Percentiles rank a stretch among this genome's conserved stretches.
phyloP scores from a whole-genome alignment of 2,888 invertebrate genomes.

The Gymnoscelis rufifasciata region DNA sequence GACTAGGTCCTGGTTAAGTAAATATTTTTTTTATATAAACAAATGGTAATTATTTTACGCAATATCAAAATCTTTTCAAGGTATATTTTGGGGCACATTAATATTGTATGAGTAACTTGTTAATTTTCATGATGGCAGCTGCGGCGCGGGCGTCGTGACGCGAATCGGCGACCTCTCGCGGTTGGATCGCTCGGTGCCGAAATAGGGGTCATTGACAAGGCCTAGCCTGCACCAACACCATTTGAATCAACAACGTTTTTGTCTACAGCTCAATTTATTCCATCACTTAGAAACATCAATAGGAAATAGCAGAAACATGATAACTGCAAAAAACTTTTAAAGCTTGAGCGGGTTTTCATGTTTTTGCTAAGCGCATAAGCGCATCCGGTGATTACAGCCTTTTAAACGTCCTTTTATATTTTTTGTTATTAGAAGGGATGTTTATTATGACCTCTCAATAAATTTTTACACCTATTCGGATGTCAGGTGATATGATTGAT shows the following conservation, averaged over 20 bases:
- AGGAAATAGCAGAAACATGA: constrained; percentile 33
- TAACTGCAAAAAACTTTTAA: constrained; percentile 31
- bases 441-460: constrained; percentile 33
- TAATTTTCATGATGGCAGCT: constrained; percentile 27
- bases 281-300: constrained; percentile 29
- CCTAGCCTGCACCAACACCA: constrained; percentile 58
- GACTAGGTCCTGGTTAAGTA: too few relatives aligned
- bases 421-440: constrained; percentile 21
- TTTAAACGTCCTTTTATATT: constrained; percentile 16
- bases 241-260: constrained; percentile 43
- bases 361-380: constrained; percentile 36
- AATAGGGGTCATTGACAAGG: constrained; percentile 78
- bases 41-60: too few relatives aligned
- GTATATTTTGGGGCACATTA: constrained; percentile 18
- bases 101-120: constrained; percentile 24
- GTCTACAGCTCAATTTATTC: constrained; percentile 33
- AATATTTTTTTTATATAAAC: too few relatives aligned
- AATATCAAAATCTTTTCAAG: constrained; percentile 1
- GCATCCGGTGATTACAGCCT: constrained; percentile 29
- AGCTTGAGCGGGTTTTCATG: constrained; percentile 36
- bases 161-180: constrained; percentile 59
- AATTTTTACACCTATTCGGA: constrained; percentile 31
- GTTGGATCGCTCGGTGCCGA: constrained; percentile 62
- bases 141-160: constrained; percentile 38
- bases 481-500: constrained; percentile 32